Percentiles rank a stretch among this genome's conserved stretches.
phyloP scores from a whole-genome alignment of 2,797 vertebrate genomes.

The Hypotaenidia philippensis region DNA sequence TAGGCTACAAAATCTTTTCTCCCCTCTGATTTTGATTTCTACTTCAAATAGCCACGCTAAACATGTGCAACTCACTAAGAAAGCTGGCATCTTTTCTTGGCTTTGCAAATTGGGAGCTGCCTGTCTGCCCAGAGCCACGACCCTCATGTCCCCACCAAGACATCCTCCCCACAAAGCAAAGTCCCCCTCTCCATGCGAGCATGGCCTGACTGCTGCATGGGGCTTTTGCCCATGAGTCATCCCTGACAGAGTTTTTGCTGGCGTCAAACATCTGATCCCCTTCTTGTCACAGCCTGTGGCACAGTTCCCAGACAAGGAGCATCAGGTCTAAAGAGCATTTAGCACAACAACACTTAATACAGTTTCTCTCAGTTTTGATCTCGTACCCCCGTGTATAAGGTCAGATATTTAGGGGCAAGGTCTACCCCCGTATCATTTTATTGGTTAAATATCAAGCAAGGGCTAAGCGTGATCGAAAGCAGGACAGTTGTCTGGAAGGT shows the following conservation, averaged over 20 bases:
- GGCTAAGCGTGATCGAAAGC: background rate
- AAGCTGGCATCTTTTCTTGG: background rate
- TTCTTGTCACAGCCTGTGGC: background rate
- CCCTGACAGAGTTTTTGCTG: background rate
- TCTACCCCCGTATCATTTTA: background rate
- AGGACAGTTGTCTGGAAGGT: background rate
- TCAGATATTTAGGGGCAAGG: background rate
- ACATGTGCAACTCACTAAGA: background rate
- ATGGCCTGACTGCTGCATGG: accelerated
- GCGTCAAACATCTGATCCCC: background rate
- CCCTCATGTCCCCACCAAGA: background rate
- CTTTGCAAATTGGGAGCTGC: background rate
- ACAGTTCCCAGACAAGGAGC: background rate
- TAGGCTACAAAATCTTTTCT: background rate
- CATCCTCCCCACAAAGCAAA: background rate
- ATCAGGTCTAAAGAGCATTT: background rate
- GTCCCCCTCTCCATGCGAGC: background rate
- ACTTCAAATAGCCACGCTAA: background rate
- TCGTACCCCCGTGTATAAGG: background rate
- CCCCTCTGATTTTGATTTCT: background rate
- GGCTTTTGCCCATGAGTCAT: background rate
- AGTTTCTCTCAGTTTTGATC: background rate
- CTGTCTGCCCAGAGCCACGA: background rate
- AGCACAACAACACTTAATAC: background rate
- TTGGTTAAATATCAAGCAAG: background rate